Base-by-base conservation (phyloP, 2,113 vertebrate genomes). In the Buteo buteo region DNA sequence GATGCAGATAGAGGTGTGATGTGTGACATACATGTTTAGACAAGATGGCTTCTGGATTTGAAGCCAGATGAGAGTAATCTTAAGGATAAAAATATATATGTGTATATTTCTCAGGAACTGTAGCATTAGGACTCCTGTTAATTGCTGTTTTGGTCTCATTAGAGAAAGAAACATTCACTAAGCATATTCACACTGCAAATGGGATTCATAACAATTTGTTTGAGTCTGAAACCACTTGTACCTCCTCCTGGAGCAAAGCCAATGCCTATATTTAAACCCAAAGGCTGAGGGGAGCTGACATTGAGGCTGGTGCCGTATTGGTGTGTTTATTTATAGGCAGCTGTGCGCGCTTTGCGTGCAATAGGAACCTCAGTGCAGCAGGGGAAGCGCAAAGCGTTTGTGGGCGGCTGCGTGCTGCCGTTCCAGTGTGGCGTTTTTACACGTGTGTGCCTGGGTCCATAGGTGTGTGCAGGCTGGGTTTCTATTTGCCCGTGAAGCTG, bases 141-240 rank as follows among this genome's bases (percentile, higher is more conserved):
- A 98, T 98, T 97, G 97, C 95, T 98, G 96, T 97, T 98, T 98
- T 97, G 96, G 93, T 97, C 91, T 98, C 90, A 90, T 97, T 95
- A 92, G 85, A 50, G 54, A 96, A 98, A 92, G 96, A 97, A 98
- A 96, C 96, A 96, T 89, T 93, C 94, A 90, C 91, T 96, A 78
- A 95, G 92, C 88, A 85, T 95, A 98, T 97, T 97, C 95, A 94
- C 82, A 13, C 81, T 67, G 94, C 82, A 96, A 98, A 97, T 95
- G 81, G 96, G 92, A 97, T 98, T 97, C 94, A 80, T 93, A 97
- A 98, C 93, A 95, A 96, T 98, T 98, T 97, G 87, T 97, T 96
- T 93, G 96, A 98, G 88, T 87, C 96, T 97, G 95, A 87, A 98
- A 94, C 93, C 97, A 97, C 97, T 98, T 95, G 94, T 96, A 91